Base-by-base conservation (phyloP, 2,113 vertebrate genomes). In the Vulpes ferrilata region DNA sequence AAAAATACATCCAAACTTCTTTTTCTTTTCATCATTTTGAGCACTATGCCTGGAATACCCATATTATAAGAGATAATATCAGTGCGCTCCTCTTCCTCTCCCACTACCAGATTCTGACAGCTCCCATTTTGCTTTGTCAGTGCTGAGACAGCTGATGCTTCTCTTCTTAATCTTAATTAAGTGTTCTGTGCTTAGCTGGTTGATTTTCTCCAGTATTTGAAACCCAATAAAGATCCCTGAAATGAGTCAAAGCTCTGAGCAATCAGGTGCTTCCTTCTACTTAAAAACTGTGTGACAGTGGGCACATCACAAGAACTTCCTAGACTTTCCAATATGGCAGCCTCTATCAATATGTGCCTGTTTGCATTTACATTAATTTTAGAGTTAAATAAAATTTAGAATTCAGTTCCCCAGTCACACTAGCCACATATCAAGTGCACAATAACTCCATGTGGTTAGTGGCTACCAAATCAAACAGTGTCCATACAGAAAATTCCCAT, bases 321-420 rank as follows among this genome's bases (percentile, higher is more conserved):
- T 59, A 83, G 65, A 87, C 43, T 81, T 25, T 43, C 51, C 23
- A 35, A 53, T 71, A 27, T 2, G 12, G 62, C 27, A 90, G 38
- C 35, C 16, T 51, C 74, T 76, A 7, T 64, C 2, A 23, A 57
- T n/a, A 57, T 11, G 27, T 85, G 65, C 4, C 16, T 57, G 3
- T 79, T 76, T 57, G 74, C 74, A 83, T 60, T 93, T 91, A 73
- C 88, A 84, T 81, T 30, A 86, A 87, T 86, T 16, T 51, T 71
- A 55, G 48, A 88, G 20, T 59, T 32, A 59, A 60, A 82, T 88
- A 55, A 79, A 86, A 82, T 57, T 82, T 57, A 69, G 71, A 90
- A 59, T 94, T 76, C 8, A 43, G 19, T 35, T 65, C 23, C 67
- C 74, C 5, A 23, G 23, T 71, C 60, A 73, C 16, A 64, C 11